Evolutionary conservation across 2,797 vertebrate genomes (phyloP).

Genomic region (Taenioides sp.): DNA sequence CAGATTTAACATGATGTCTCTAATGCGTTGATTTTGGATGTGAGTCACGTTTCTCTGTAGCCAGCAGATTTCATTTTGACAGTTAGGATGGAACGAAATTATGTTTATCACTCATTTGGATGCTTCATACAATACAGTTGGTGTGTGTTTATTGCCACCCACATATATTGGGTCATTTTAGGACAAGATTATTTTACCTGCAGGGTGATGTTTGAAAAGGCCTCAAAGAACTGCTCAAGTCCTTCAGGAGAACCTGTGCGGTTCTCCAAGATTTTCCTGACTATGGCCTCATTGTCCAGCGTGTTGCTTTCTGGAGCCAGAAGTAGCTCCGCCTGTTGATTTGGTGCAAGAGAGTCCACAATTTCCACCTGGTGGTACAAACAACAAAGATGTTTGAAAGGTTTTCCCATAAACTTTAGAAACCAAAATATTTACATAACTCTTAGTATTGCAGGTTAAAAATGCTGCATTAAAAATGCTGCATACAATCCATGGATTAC

Average conservation of each 20-base stretch:
- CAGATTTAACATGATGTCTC: conserved; percentile 10
- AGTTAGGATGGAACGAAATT: not conserved
- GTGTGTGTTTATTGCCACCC: not conserved
- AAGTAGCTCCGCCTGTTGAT: conserved; percentile 53
- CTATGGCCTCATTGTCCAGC: conserved; percentile 27
- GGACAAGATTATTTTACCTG: too few relatives aligned
- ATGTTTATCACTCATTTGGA: not conserved
- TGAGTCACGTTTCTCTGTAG: conserved; percentile 38
- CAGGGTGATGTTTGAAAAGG: too few relatives aligned
- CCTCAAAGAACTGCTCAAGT: too few relatives aligned
- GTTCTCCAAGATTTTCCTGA: conserved; percentile 9
- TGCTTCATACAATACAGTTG: not conserved
- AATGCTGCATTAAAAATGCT: not conserved
- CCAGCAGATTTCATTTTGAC: not conserved
- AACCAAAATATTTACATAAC: too few relatives aligned
- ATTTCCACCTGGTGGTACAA: too few relatives aligned
- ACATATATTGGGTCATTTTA: conserved; percentile 6
- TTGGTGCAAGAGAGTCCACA: not conserved
- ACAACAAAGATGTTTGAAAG: too few relatives aligned
- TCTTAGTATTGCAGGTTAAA: not conserved
- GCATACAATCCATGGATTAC: conserved; percentile 18
- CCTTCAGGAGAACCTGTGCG: too few relatives aligned
- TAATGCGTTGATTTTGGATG: conserved; percentile 25
- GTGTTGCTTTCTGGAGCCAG: conserved; percentile 30
- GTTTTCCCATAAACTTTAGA: too few relatives aligned